phyloP scores from a whole-genome alignment of 2,888 invertebrate genomes.

The Erebia ligea region DNA sequence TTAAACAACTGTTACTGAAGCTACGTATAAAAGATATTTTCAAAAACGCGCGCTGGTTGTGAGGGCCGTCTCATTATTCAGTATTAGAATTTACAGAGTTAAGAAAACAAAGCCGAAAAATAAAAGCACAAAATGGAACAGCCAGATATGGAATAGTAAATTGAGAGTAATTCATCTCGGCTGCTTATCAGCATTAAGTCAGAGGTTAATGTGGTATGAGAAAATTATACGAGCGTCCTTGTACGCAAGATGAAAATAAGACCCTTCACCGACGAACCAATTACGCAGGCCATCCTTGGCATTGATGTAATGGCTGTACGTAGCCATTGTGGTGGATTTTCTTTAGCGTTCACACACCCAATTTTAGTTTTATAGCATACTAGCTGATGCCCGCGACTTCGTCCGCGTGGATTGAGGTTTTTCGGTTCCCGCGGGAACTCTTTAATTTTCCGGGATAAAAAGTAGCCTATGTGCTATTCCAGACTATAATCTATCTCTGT shows the following conservation, averaged over 20 bases:
- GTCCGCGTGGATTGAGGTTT: no score
- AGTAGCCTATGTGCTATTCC: no score
- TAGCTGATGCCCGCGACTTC: no score
- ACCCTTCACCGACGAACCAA: conserved; percentile 26
- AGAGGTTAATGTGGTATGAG: conserved; percentile 24
- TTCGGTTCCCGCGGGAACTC: no score
- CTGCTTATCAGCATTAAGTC: conserved; percentile 21
- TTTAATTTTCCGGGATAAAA: no score
- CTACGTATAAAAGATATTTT: neutral
- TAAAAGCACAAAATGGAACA: neutral
- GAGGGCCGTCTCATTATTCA: neutral
- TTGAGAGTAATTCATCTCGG: conserved; percentile 23
- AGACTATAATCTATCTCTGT: no score
- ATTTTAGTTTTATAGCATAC: neutral
- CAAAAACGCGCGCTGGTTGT: neutral
- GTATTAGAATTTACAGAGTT: neutral
- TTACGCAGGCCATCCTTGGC: conserved; percentile 28
- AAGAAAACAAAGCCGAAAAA: neutral
- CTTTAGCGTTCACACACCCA: neutral
- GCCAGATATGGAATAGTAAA: conserved; percentile 19
- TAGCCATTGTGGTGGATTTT: conserved; percentile 20
- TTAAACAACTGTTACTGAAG: neutral
- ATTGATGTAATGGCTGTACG: conserved; percentile 26
- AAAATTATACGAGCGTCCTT: conserved; percentile 22
- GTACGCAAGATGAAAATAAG: conserved; percentile 22